phyloP scores from a whole-genome alignment of 2,113 vertebrate species.

The Sturnus vulgaris region DNA sequence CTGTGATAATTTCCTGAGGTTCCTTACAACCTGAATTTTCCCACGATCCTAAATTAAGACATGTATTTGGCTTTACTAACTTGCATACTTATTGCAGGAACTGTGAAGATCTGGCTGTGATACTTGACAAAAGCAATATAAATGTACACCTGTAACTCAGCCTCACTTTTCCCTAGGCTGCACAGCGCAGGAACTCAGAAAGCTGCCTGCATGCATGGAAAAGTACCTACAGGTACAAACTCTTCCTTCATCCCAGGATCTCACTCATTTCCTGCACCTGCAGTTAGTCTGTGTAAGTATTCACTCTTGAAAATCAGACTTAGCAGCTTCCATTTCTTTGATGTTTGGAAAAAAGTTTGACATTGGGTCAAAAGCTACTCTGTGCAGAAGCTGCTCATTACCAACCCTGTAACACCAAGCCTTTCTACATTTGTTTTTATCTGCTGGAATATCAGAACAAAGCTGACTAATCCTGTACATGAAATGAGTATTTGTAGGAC shows the following conservation, averaged over 20 bases:
- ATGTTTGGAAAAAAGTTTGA: not conserved
- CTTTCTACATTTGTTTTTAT: not conserved
- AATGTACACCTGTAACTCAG: not conserved
- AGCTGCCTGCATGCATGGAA: not conserved
- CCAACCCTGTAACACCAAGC: not conserved
- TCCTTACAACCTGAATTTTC: not conserved
- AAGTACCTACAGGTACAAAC: not conserved
- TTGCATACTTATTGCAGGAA: not conserved
- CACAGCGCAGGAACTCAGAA: not conserved
- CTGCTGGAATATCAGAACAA: not conserved
- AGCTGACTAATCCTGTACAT: not conserved
- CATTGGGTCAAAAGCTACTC: not conserved
- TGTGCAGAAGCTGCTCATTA: not conserved
- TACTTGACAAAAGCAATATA: not conserved
- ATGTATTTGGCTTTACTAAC: not conserved
- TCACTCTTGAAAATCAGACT: not conserved
- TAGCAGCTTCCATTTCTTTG: not conserved
- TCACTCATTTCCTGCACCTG: not conserved
- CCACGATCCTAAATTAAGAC: not conserved
- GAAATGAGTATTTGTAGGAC: not conserved
- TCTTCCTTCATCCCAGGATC: not conserved
- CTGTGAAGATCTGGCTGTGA: not conserved
- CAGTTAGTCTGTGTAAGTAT: not conserved
- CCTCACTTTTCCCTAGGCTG: not conserved
- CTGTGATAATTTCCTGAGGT: not conserved